A percentile compares a stretch with the other conserved stretches of the same genome.
These are phyloP conservation scores for Hemicordylus capensis DNA, from an alignment of 2,113 vertebrate genomes.

Conservation along the genomic window DNA sequence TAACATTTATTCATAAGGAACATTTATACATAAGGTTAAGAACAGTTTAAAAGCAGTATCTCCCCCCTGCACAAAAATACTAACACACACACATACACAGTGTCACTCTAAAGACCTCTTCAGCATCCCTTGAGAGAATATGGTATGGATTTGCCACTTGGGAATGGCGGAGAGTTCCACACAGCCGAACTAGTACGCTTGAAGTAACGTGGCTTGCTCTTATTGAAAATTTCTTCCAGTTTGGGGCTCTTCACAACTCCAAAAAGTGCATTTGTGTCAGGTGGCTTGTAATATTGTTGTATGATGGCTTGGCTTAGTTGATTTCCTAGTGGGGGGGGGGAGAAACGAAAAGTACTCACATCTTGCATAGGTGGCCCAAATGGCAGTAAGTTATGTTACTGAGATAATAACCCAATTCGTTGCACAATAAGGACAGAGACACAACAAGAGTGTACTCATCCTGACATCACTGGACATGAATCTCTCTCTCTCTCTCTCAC, in stretches of 20 bases:
- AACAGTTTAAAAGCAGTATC: not conserved
- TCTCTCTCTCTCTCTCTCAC: not conserved
- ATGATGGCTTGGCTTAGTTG: constrained; percentile 83
- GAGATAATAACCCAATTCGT: too few species aligned
- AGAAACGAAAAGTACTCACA: not conserved
- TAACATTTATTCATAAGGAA: constrained; percentile 29
- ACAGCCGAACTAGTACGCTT: constrained; percentile 94
- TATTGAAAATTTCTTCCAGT: constrained; percentile 89
- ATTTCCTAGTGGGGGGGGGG: constrained; percentile 80
- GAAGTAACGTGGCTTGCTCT: constrained; percentile 90
- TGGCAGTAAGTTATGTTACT: not conserved
- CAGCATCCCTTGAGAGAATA: constrained; percentile 65
- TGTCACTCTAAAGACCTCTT: not conserved
- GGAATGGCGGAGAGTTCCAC: constrained; percentile 85
- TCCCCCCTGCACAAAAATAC: not conserved
- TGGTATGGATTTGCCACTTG: constrained; percentile 42
- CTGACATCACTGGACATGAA: too few species aligned
- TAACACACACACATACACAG: not conserved
- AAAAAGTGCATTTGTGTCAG: constrained; percentile 75
- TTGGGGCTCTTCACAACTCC: constrained; percentile 79
- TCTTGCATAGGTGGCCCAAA: too few species aligned
- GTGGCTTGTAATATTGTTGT: constrained; percentile 87
- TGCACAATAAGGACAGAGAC: too few species aligned
- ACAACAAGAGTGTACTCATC: too few species aligned
- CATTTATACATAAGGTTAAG: not conserved